Conservation (phyloP, 2,113 vertebrate genomes). For the Recurvirostra avosetta region DNA sequence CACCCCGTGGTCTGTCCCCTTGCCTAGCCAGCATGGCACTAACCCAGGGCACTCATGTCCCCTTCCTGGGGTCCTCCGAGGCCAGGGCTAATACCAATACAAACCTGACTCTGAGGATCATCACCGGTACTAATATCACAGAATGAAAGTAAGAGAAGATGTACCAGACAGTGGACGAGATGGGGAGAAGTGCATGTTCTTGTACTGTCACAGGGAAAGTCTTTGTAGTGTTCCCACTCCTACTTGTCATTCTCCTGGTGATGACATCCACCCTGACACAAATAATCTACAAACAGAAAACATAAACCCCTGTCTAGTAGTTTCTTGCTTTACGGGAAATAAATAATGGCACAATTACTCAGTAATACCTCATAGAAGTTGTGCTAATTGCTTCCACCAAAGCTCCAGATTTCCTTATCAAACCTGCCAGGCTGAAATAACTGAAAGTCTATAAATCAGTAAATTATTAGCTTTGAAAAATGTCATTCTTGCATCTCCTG, state of each 20-base stretch:
- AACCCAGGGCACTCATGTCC: neutral
- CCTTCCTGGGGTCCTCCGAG: neutral
- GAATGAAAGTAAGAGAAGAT: neutral
- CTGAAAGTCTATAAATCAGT: neutral
- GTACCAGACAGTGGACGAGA: neutral
- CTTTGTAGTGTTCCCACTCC: neutral
- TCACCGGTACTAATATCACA: neutral
- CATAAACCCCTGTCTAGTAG: neutral
- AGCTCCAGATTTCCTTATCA: constrained; percentile 17
- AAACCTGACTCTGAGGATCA: neutral
- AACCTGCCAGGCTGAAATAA: constrained; percentile 1
- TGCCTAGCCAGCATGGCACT: neutral
- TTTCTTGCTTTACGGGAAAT: neutral
- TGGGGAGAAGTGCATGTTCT: neutral
- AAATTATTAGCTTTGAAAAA: neutral
- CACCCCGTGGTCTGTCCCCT: neutral
- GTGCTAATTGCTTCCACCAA: neutral
- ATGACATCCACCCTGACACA: neutral
- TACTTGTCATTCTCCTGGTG: neutral
- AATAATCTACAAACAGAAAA: neutral
- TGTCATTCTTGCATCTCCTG: neutral
- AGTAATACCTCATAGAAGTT: neutral
- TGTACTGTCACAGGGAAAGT: neutral
- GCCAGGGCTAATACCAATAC: neutral
- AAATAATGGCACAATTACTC: constrained; percentile 4